Base-by-base conservation (phyloP, 2,113 vertebrate species). In the Microcebus tavaratra region DNA sequence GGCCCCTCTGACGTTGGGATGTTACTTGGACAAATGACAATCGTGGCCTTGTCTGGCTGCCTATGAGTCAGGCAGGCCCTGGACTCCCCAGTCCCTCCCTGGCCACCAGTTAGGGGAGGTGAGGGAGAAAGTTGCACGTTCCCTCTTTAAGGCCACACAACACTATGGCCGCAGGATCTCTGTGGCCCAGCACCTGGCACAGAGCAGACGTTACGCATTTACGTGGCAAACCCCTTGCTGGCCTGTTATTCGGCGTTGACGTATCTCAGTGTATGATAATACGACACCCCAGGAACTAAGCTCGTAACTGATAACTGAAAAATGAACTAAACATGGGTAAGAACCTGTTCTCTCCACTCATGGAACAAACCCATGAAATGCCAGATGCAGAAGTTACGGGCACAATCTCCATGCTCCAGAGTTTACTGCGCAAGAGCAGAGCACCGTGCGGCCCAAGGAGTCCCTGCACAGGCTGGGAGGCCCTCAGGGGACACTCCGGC, bases 281-380 rank as follows among this genome's bases (percentile, higher is more conserved):
- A 20, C 0, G 8, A 20, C 0, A 15, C 18, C 17, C 39, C 21
- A 17, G 12, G 65, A 53, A 70, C 48, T 11, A 0, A 42, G 29
- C 2, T 20, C 25, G 3, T 23, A 29, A 25, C 3, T 2, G 0
- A 2, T 2, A 21, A 65, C 79, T 0, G 7, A 86, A 21, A 1
- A 34, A 48, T 2, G 50, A 63, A 13, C 48, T 7, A 12, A 70
- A 36, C 3, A 6, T 1, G 0, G 53, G 63, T 34, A 31, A 27
- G 53, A 10, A 20, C 11, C 57, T 4, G 10, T 31, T 12, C 50
- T 10, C 29, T 21, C 31, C 57, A 8, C 2, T 11, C 27, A 8
- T 5, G 36, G 2, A 57, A 48, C 31, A 61, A 34, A 45, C 23
- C 50, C 83, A 15, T 6, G 12, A 34, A 29, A 59, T 3, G 4